Percentiles rank a stretch among this genome's conserved stretches.
These are phyloP conservation scores for Troglohyphantes excavatus DNA, from an alignment of 2,888 invertebrate genomes.

Conservation along the genomic window DNA sequence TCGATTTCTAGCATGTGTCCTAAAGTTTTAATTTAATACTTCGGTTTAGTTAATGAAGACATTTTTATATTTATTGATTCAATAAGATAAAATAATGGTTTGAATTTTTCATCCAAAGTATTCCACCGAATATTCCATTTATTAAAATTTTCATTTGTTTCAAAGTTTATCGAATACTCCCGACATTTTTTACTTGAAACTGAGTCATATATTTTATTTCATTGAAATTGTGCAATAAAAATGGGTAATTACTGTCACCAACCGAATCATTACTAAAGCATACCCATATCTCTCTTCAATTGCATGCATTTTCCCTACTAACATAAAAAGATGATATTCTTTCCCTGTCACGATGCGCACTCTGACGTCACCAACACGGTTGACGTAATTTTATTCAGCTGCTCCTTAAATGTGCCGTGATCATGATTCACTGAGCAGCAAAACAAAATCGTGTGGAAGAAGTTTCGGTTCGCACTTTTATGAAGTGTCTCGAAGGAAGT, in stretches of 20 bases:
- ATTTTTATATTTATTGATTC: too few relatives aligned
- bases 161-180: too few relatives aligned
- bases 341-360: constrained; percentile 10
- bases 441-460: background rate
- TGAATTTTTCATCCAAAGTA: too few relatives aligned
- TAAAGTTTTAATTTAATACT: too few relatives aligned
- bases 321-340: background rate
- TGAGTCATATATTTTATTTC: too few relatives aligned
- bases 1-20: too few relatives aligned
- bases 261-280: background rate
- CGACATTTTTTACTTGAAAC: too few relatives aligned
- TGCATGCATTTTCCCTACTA: constrained; percentile 14
- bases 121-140: too few relatives aligned
- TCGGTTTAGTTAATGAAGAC: too few relatives aligned
- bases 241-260: background rate
- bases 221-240: too few relatives aligned
- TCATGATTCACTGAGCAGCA: constrained; percentile 5
- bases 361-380: constrained; percentile 34
- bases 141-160: too few relatives aligned
- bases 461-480: constrained; percentile 46
- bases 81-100: too few relatives aligned
- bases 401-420: constrained; percentile 24
- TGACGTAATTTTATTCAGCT: constrained; percentile 56
- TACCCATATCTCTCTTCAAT: constrained; percentile 26
- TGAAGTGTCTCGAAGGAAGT: background rate